Conservation (phyloP, 1,140 invertebrate species). For the Atopsyche davidsoni region DNA sequence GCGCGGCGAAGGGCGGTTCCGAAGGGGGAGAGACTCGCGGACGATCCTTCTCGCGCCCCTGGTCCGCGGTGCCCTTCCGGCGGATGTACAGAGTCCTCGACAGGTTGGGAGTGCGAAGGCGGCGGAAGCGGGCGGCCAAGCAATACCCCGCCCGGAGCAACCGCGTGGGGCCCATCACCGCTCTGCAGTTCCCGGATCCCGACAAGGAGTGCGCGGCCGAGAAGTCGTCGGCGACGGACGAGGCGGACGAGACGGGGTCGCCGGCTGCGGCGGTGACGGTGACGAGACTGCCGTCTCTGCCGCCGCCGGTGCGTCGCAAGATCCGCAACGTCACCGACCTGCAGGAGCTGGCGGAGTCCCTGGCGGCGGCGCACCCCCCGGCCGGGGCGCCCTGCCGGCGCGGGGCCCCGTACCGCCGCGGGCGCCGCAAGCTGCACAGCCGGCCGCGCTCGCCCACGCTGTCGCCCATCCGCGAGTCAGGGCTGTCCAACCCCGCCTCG, state of each 20-base stretch:
- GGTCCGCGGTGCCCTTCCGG: constrained; percentile 40
- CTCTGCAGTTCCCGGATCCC: constrained; percentile 2
- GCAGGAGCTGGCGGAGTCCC: constrained; percentile 47
- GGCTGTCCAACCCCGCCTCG: constrained; percentile 65
- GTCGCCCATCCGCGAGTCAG: constrained; percentile 66
- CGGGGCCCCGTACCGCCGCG: constrained; percentile 26
- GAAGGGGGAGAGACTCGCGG: neutral
- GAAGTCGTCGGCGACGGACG: constrained; percentile 13
- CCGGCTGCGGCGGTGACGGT: constrained; percentile 33
- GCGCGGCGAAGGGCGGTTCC: neutral
- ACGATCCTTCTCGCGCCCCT: constrained; percentile 28
- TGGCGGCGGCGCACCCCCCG: constrained; percentile 33
- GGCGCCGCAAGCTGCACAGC: constrained; percentile 42
- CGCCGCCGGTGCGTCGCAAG: constrained; percentile 44
- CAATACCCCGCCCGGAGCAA: constrained; percentile 33
- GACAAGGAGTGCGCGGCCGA: neutral
- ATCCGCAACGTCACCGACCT: constrained; percentile 38
- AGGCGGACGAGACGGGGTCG: too few relatives aligned
- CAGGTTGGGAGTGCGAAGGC: constrained; percentile 24
- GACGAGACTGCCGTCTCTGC: constrained; percentile 41
- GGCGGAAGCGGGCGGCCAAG: constrained; percentile 26
- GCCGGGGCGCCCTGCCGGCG: neutral
- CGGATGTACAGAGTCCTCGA: constrained; percentile 35
- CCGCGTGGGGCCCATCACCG: constrained; percentile 36
- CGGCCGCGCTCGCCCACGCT: constrained; percentile 51